A percentile compares a stretch with the other conserved stretches of the same genome.
phyloP scores from a whole-genome alignment of 2,113 vertebrate genomes.

The Oreamnos americanus region DNA sequence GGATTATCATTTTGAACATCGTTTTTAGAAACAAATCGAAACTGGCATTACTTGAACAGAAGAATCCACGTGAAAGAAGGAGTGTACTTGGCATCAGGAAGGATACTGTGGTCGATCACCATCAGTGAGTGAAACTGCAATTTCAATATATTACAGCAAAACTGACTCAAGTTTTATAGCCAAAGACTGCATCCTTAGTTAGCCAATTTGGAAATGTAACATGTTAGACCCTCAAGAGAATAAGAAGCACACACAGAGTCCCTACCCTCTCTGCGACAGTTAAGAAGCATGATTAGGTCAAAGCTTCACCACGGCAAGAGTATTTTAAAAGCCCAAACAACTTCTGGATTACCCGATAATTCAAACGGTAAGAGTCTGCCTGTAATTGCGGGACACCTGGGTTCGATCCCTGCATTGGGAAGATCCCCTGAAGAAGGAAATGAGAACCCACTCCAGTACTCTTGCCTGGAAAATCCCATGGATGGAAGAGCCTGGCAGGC shows the following conservation, averaged over 20 bases:
- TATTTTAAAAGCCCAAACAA: background rate
- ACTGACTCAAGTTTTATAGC: background rate
- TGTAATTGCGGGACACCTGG: background rate
- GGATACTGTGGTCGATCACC: background rate
- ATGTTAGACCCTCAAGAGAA: background rate
- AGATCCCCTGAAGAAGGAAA: background rate
- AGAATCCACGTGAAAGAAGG: background rate
- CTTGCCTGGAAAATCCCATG: background rate
- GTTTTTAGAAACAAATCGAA: background rate
- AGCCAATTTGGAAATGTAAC: background rate
- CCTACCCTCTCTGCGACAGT: no score
- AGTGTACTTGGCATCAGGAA: background rate
- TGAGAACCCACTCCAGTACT: background rate
- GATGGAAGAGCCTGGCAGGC: background rate
- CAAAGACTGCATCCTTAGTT: background rate
- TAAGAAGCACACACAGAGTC: background rate
- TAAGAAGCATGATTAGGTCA: background rate
- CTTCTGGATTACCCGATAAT: background rate
- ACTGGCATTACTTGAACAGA: background rate
- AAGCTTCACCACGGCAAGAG: background rate
- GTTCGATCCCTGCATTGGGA: background rate
- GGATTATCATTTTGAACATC: background rate
- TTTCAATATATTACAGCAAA: background rate
- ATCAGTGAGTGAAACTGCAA: background rate
- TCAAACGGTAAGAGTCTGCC: background rate